Percentiles rank a stretch among this genome's conserved stretches.
Evolutionary conservation across 53 echinoderm and acorn worm genomes (phyloP).

Genomic region (Henricia sp.): DNA sequence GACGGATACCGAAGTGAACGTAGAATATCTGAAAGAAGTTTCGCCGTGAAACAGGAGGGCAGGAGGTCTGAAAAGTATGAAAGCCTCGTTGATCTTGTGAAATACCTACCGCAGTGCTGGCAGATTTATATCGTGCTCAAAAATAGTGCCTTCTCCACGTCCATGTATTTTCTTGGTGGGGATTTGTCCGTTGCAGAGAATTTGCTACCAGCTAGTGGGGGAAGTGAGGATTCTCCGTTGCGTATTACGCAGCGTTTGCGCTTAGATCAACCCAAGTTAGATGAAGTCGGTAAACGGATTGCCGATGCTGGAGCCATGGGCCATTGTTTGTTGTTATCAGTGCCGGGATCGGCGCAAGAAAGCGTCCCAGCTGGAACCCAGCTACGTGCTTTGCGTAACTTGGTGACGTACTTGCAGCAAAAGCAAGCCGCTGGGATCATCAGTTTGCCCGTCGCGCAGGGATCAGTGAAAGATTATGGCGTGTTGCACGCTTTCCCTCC

Average conservation of each 20-base stretch:
- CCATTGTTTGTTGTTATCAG: conserved; percentile 84
- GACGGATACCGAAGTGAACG: conserved; percentile 55
- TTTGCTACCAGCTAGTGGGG: conserved; percentile 70
- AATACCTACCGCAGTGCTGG: conserved; percentile 86
- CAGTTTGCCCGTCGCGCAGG: conserved; percentile 84
- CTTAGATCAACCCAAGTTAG: conserved; percentile 95
- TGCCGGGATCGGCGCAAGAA: conserved; percentile 75
- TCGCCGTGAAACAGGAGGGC: conserved; percentile 36
- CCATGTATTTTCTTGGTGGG: conserved; percentile 88
- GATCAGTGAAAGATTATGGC: conserved; percentile 84
- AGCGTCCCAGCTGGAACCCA: conserved; percentile 87
- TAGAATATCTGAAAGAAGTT: conserved; percentile 51
- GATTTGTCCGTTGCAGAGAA: conserved; percentile 80
- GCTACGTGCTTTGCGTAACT: conserved; percentile 85
- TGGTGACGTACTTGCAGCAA: conserved; percentile 95
- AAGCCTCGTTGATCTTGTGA: conserved; percentile 74
- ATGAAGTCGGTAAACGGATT: conserved; percentile 96
- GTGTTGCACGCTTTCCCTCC: conserved; percentile 98
- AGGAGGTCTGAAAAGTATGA: conserved; percentile 63
- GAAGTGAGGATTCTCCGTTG: conserved; percentile 78
- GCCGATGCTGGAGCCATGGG: conserved; percentile 83
- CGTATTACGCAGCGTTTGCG: conserved; percentile 94
- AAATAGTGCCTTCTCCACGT: conserved; percentile 98
- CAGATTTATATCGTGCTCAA: conserved; percentile 90
- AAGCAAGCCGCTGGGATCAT: conserved; percentile 98